Evolutionary conservation across 30 jellyfish, hydroid and myxozoan genomes (phyloP), one percentile per base, ranked within the genome.

Genomic region (Phacellophora camtschatica): DNA sequence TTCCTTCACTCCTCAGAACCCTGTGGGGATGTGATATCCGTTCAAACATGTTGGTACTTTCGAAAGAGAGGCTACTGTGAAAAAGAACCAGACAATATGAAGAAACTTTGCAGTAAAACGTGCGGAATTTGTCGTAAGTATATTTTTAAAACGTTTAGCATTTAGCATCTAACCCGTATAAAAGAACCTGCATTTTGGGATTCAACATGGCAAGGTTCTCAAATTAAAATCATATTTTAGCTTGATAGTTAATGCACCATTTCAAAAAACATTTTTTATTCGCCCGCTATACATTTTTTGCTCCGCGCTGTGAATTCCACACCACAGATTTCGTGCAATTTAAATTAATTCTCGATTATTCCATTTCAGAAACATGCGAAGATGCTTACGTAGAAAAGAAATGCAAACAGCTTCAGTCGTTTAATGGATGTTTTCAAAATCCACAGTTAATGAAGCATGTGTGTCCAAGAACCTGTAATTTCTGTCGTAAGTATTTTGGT

Each of bases 51-150:
- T 36, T 72, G 95, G 83, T 63, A 20, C 65, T 50, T 84, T 20
- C 73, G 70, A 10, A 63, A 27, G 9, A 37, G 57, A 16, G 83
- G 88, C 35, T 51, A 18, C 0, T 84, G 95, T 42, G 35, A 30
- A 34, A 84, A 71, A 18, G 54, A 55, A n/a, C 63, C 71, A 35
- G 69, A 46, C 11, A 45, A 51, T 34, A 31, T 71, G 95, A 84
- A 71, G 68, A 25, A 7, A 4, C 39, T 69, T 36, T 84, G 95
- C 84, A 43, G 67, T 39, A 71, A 71, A 31, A 72, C 88, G 12
- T 84, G 95, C 42, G 95, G 95, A 32, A 71, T 53, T n/a, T 84
- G 95, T 55, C 55, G 84, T 72, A 51, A 59, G 91, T 49, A n/a
- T n/a, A n/a, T n/a, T n/a, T n/a, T n/a, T n/a, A n/a, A n/a, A n/a